Percentiles rank a stretch among this genome's conserved stretches.
Evolutionary conservation across 2,113 vertebrate genomes (phyloP).

Genomic region (Piprites chloris): DNA sequence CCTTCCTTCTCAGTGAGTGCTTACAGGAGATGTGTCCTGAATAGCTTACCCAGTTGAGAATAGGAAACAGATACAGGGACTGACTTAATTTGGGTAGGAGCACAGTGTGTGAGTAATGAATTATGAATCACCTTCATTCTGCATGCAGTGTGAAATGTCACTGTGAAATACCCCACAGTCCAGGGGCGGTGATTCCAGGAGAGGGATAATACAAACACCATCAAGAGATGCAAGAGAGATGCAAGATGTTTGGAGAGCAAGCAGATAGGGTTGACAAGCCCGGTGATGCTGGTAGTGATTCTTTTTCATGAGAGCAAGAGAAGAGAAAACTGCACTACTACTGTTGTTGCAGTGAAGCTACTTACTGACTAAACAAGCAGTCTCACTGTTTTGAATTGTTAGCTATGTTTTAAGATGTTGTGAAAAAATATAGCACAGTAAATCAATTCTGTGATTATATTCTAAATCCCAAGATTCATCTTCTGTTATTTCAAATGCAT

Average conservation of each 20-base stretch:
- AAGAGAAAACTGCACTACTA: neutral
- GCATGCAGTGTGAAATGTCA: neutral
- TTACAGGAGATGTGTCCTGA: constrained; percentile 14
- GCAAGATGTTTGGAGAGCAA: neutral
- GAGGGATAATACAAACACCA: neutral
- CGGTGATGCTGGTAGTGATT: neutral
- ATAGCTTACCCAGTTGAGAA: neutral
- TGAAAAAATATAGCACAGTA: neutral
- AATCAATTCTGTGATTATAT: neutral
- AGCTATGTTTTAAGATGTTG: neutral
- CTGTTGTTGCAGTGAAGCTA: neutral
- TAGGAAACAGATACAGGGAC: neutral
- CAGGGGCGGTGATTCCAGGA: neutral
- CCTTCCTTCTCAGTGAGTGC: neutral
- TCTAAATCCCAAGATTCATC: neutral
- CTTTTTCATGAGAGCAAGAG: neutral
- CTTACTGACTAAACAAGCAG: neutral
- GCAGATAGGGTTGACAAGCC: neutral
- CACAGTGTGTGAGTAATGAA: neutral
- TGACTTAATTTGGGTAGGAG: neutral
- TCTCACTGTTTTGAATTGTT: neutral
- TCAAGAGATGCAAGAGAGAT: neutral
- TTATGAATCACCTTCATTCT: neutral
- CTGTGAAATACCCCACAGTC: neutral
- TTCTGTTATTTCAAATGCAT: neutral